Base-by-base conservation (phyloP, 2,113 vertebrate genomes). In the Eulemur rufifrons region DNA sequence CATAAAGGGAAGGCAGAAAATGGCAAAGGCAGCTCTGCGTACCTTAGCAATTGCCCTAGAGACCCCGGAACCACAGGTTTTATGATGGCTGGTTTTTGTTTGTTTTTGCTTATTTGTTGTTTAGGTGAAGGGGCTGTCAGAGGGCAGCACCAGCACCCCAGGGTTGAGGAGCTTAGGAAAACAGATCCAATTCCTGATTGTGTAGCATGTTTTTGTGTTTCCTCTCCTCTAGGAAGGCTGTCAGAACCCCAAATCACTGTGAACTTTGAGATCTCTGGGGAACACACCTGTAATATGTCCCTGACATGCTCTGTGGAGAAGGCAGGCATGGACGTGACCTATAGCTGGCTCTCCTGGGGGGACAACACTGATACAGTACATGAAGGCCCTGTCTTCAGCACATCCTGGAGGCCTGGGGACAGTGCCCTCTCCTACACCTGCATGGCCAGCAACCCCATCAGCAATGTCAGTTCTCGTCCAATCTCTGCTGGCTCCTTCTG, bases 401-500 rank as follows among this genome's bases (percentile, higher is more conserved):
- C 21, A 1, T 92, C 85, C 92, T 95, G 95, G 97, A 95, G 77
- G 54, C 96, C 76, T 0, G 91, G 94, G 29, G 91, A 97, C 66
- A 74, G 21, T 14, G 63, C 61, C 11, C 37, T 76, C 13, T 95
- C 59, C 25, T 97, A 95, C 2, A 88, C 25, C 39, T 97, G 96
- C 88, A 91, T 42, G 85, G 94, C 69, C 56, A 95, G 77, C 90
- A 98, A 97, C 68, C 94, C 97, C 0, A 0, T 96, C 91, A 91
- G 96, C 87, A 86, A 8, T 8, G 0, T n/a, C 54, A 69, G 8
- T 2, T 97, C 97, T 56, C 13, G 0, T 8, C 71, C 34, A 17
- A 69, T 97, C 52, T 39, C 12, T 37, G 47, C 69, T 10, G 68
- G 77, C 12, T 10, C 37, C 54, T 96, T 97, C 96, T 97, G 95